A percentile compares a stretch with the other conserved stretches of the same genome.
phyloP scores from a whole-genome alignment of 2,797 vertebrate species.

The Crocidura indochinensis region DNA sequence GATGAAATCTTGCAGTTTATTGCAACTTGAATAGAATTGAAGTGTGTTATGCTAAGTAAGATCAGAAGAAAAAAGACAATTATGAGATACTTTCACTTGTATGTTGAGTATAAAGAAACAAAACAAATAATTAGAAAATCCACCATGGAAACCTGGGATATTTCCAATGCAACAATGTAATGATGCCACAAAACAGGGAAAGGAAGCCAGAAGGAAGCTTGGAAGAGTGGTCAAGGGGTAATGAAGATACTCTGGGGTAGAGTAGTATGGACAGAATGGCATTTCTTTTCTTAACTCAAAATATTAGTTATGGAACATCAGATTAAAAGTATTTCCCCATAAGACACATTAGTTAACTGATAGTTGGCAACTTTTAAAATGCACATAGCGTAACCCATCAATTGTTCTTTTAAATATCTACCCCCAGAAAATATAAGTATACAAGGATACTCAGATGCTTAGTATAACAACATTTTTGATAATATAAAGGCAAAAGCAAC shows the following conservation, averaged over 20 bases:
- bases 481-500: not conserved
- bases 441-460: not conserved
- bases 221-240: not conserved
- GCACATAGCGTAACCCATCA: not conserved
- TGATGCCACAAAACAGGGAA: too few relatives aligned
- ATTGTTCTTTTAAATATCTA: not conserved
- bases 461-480: not conserved
- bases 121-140: too few relatives aligned
- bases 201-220: not conserved
- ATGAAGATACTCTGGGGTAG: too few relatives aligned
- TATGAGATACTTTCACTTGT: too few relatives aligned
- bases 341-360: slow-evolving; percentile 62
- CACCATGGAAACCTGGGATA: too few relatives aligned
- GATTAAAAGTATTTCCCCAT: slow-evolving; percentile 67
- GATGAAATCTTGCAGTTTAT: too few relatives aligned
- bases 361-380: not conserved
- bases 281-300: slow-evolving; percentile 73
- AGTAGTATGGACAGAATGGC: slow-evolving; percentile 1
- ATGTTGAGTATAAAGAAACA: too few relatives aligned
- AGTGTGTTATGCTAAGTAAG: too few relatives aligned
- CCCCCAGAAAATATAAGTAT: not conserved
- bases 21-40: too few relatives aligned
- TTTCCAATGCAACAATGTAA: too few relatives aligned
- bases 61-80: too few relatives aligned
- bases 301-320: slow-evolving; percentile 74